These are phyloP conservation scores for Gymnothorax javanicus DNA, from an alignment of 2,797 vertebrate species.

Conservation along the genomic window DNA sequence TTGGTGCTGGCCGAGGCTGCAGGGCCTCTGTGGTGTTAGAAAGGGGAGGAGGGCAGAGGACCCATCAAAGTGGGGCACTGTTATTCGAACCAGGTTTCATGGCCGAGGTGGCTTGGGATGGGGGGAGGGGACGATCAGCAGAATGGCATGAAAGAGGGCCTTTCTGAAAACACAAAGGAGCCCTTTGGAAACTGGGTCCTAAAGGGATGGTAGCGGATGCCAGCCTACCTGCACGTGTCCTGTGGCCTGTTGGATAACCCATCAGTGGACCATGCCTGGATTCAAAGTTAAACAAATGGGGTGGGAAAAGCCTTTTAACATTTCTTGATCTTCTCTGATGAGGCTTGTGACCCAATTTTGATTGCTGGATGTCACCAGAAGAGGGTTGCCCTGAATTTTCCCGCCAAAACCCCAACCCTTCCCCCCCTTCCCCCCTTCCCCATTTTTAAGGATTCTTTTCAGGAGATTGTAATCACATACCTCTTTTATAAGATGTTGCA, in stretches of 20 bases:
- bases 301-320: conserved; percentile 8
- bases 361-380: conserved; percentile 32
- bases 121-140: conserved; percentile 41
- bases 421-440: conserved; percentile 6
- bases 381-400: conserved; percentile 1
- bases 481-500: neutral
- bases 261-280: conserved; percentile 25
- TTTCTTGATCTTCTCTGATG: neutral
- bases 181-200: conserved; percentile 65
- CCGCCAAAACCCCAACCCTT: neutral
- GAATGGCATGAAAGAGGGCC: conserved; percentile 46
- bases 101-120: conserved; percentile 50
- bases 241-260: conserved; percentile 42
- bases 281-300: conserved; percentile 25
- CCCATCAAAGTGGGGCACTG: neutral
- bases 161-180: conserved; percentile 62
- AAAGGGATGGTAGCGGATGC: conserved; percentile 49
- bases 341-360: conserved; percentile 19
- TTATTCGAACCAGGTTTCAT: conserved; percentile 45
- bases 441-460: conserved; percentile 19
- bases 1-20: neutral
- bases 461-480: neutral
- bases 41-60: neutral
- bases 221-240: conserved; percentile 50
- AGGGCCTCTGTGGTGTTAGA: neutral